Evolutionary conservation across 2,797 vertebrate genomes (phyloP).

Genomic region (Premnoplex brunnescens): DNA sequence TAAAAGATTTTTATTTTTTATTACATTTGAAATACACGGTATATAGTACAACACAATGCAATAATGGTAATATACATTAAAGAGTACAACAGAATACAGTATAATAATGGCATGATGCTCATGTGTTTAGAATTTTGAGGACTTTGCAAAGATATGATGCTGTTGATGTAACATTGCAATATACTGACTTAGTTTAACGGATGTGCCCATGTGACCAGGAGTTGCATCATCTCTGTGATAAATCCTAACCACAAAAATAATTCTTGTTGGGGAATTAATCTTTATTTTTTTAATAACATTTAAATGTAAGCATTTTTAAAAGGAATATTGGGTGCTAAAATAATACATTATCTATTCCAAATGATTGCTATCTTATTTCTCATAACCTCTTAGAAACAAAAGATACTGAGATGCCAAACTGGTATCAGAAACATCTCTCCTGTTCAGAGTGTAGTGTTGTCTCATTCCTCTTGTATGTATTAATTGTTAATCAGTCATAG

Average conservation of each 20-base stretch:
- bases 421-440: background rate
- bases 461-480: slow-evolving; percentile 22
- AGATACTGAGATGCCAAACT: background rate
- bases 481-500: slow-evolving; percentile 47
- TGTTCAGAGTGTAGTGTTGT: background rate
- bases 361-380: background rate
- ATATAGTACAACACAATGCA: background rate
- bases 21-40: background rate
- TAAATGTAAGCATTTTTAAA: background rate
- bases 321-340: background rate
- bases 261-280: background rate
- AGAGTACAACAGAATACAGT: background rate
- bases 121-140: background rate
- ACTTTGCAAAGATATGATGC: background rate
- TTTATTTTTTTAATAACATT: background rate
- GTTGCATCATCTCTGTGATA: background rate
- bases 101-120: background rate
- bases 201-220: background rate
- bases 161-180: background rate
- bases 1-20: background rate
- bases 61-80: background rate
- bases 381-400: background rate
- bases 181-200: background rate
- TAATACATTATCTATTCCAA: background rate
- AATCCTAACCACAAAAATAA: background rate